Evolutionary conservation across 2,797 vertebrate species (phyloP).

Genomic region (Lophotriccus pileatus): DNA sequence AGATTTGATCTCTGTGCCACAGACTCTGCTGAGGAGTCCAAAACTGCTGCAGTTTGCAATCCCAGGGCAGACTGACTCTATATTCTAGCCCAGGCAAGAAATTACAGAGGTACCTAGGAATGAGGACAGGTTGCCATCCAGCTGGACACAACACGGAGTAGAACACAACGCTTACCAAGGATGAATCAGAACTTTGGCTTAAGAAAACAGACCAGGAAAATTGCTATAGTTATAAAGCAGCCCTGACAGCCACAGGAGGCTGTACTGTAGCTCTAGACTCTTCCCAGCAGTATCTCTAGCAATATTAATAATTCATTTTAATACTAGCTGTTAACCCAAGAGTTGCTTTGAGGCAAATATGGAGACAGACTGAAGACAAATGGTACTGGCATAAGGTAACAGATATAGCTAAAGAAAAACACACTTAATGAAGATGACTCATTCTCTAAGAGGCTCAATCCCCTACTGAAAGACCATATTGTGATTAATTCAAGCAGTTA

Average conservation of each 20-base stretch:
- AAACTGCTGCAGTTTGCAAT: neutral
- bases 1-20: neutral
- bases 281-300: neutral
- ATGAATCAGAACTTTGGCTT: neutral
- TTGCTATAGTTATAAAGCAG: neutral
- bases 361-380: neutral
- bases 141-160: neutral
- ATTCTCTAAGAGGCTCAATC: neutral
- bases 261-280: neutral
- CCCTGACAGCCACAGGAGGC: neutral
- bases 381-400: neutral
- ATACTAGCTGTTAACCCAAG: conserved; percentile 3
- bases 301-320: conserved; percentile 12
- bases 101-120: neutral
- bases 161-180: neutral
- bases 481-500: neutral
- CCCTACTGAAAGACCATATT: neutral
- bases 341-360: neutral
- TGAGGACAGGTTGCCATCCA: neutral
- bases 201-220: neutral
- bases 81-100: neutral
- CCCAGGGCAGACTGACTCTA: neutral
- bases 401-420: neutral
- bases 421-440: neutral
- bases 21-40: neutral